Percentiles rank a stretch among this genome's conserved stretches.
Conservation (phyloP, 2,113 vertebrate species). For the Scalopus aquaticus region DNA sequence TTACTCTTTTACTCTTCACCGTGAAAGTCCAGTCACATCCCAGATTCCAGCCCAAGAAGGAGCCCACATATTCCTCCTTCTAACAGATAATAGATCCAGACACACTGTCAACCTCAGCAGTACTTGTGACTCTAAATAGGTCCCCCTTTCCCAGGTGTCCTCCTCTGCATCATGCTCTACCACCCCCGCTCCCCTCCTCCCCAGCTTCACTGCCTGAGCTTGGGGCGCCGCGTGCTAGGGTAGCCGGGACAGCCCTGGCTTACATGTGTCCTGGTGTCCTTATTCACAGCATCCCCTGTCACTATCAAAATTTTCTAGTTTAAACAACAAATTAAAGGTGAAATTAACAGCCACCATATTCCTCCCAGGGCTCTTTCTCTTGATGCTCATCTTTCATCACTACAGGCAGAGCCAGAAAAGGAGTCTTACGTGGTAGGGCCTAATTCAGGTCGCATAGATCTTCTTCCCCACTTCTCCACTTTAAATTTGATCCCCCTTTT, state of each 20-base stretch:
- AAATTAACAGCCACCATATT: not conserved
- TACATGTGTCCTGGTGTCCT: not conserved
- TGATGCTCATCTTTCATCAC: not conserved
- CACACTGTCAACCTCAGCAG: not conserved
- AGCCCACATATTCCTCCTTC: not conserved
- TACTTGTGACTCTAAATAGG: not conserved
- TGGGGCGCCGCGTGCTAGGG: fast-evolving
- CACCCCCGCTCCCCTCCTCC: fast-evolving
- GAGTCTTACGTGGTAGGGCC: not conserved
- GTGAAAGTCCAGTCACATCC: not conserved
- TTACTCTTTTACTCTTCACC: not conserved
- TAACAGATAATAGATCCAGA: not conserved
- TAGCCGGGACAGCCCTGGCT: not conserved
- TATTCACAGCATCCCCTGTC: not conserved
- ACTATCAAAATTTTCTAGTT: not conserved
- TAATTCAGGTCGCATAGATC: not conserved
- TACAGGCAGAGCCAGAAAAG: not conserved
- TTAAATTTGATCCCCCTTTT: not conserved
- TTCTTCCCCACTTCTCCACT: not conserved
- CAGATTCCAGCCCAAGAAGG: not conserved
- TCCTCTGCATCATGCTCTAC: not conserved
- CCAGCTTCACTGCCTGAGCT: not conserved
- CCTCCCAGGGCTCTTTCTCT: not conserved
- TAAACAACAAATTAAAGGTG: not conserved
- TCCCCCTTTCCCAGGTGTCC: not conserved